Evolutionary conservation across 1,140 invertebrate species (phyloP), one percentile per base, ranked within the genome.

Genomic region (Aplysia californica): DNA sequence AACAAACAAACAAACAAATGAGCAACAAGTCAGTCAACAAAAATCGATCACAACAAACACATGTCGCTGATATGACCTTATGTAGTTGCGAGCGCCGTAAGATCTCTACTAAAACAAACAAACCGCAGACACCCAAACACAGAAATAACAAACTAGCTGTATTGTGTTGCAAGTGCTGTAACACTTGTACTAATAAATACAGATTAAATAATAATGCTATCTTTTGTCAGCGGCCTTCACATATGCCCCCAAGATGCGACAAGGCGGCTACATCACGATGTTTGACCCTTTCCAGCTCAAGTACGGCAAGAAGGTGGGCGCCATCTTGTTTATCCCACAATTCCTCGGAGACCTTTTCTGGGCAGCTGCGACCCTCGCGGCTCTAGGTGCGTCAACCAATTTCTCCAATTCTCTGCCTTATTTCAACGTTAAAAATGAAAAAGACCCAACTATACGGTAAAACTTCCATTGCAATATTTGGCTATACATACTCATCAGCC

Each of bases 321-420:
- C 73, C 15, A 18, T 84, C 21, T 61, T 86, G 0, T 83, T 84
- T 39, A 38, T 84, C 5, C 83, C 83, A 2, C 83, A 85, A 58
- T 64, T 86, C 15, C 20, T 83, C 35, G 83, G 83, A 15, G 84
- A 85, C 58, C 33, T 86, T 0, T 86, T 86, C 65, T 86, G 85
- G 85, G 72, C 77, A n/a, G 80, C 85, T 0, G 79, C 85, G 29
- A 84, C 84, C 36, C 76, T 86, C 4, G 72, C 82, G 39, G 84
- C 84, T 36, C 70, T 86, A 59, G 84, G 84, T 86, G 80, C 18
- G 64, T 61, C 58, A 61, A 10, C 10, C 10, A n/a, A 50, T 15
- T n/a, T 15, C 10, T n/a, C 10, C 10, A 50, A 50, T 50, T 15
- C 10, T 15, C n/a, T 50, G 10, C n/a, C n/a, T 50, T 50, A 15